Evolutionary conservation across 2,888 invertebrate species (phyloP), one percentile per base, ranked within the genome.

Genomic region (Eustalomyia histrio): DNA sequence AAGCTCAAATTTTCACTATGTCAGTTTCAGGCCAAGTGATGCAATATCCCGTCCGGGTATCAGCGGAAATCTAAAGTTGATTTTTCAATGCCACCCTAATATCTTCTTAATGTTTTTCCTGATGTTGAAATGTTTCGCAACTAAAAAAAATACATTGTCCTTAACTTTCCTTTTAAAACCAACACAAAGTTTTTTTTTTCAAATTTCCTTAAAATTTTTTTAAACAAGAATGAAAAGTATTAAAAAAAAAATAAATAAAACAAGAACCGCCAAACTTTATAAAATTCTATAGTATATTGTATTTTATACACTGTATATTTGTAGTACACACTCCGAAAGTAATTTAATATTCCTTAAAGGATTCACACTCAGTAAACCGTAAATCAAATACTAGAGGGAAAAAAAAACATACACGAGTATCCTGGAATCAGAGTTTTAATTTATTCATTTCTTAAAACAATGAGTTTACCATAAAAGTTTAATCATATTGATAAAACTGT

Each of bases 281-380:
- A 9, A 16, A 50, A 33, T n/a, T 55, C 18, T 50, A 21, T n/a
- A 47, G 43, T 47, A 14, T 47, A 47, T 47, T 47, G n/a, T 47
- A 47, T 39, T 47, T 47, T 33, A 18, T 50, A n/a, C 16, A 52
- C 60, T 52, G n/a, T 12, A 14, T 39, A 12, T 14, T 39, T 1
- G 12, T 4, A 47, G 43, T 47, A 47, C 5, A 58, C 33, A 53
- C 58, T 29, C 21, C 58, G 58, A 76, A 17, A 18, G 47, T 12
- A 52, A 57, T 76, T 58, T 58, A 50, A 64, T 18, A 76, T 61
- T 71, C 65, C 53, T 64, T 67, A 65, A 78, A 72, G 65, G 65
- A 78, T 72, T 78, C 43, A 55, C 72, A 72, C 60, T 67, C 33
- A 35, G 24, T 33, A 53, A 72, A 52, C 58, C 64, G 60, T 65